A percentile compares a stretch with the other conserved stretches of the same genome.
Evolutionary conservation across 2,888 invertebrate species (phyloP).

Genomic region (Chironomus tentans): DNA sequence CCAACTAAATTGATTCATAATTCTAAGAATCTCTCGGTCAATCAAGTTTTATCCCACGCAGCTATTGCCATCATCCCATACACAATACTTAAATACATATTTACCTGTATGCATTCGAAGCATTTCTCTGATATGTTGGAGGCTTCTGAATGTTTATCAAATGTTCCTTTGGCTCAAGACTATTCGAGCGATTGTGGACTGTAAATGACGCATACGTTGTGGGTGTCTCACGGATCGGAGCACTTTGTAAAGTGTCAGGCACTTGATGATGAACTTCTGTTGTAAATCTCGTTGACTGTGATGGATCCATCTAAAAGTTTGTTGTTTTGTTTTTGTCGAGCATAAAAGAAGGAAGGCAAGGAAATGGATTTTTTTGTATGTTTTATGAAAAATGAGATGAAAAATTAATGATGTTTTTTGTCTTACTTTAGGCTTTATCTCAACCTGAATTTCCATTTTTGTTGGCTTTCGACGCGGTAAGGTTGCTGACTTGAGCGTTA

Average conservation of each 20-base stretch:
- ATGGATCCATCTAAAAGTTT: neutral
- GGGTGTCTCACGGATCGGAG: constrained; percentile 37
- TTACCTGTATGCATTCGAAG: constrained; percentile 34
- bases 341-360: neutral
- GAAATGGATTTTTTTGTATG: neutral
- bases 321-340: neutral
- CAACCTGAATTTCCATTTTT: constrained; percentile 54
- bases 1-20: no score
- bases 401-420: neutral
- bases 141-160: constrained; percentile 58
- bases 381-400: neutral
- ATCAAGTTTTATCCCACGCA: no score
- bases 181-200: constrained; percentile 45
- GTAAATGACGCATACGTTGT: constrained; percentile 38
- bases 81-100: no score
- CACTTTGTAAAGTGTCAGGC: constrained; percentile 39
- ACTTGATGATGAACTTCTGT: constrained; percentile 54
- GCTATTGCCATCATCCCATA: no score
- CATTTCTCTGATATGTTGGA: constrained; percentile 37
- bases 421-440: constrained; percentile 42
- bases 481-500: constrained; percentile 57
- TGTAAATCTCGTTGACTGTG: constrained; percentile 44
- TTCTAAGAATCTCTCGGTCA: no score
- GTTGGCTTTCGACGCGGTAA: constrained; percentile 55
- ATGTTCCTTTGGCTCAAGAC: constrained; percentile 52